phyloP scores from a whole-genome alignment of 2,797 vertebrate genomes.

The Catamblyrhynchus diadema region DNA sequence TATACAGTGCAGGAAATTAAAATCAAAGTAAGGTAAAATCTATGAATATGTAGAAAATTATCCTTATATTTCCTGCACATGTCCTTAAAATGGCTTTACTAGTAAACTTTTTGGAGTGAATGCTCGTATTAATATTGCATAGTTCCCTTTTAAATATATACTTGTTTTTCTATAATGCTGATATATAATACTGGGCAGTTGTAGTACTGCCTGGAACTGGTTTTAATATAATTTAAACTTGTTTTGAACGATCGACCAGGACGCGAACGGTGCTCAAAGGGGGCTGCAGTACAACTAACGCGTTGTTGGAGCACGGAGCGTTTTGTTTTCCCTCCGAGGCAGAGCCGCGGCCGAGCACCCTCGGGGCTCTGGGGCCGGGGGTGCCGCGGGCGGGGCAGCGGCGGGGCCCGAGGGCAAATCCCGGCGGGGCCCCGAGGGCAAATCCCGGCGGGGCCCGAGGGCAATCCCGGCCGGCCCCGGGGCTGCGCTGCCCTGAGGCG shows the following conservation, averaged over 20 bases:
- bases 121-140: not conserved
- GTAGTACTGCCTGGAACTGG: not conserved
- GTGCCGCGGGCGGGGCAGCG: not conserved
- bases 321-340: accelerated
- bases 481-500: not conserved
- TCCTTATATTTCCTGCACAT: not conserved
- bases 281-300: accelerated
- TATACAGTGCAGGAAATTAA: not conserved
- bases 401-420: too few species aligned
- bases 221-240: not conserved
- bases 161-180: not conserved
- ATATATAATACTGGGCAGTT: too few species aligned
- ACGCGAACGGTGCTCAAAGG: accelerated
- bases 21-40: not conserved
- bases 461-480: not conserved
- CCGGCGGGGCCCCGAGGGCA: too few species aligned
- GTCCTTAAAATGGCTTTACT: not conserved
- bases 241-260: accelerated
- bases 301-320: accelerated
- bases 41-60: not conserved
- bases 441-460: too few species aligned
- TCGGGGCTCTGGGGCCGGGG: accelerated
- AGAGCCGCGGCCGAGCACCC: too few species aligned
- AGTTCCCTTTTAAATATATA: not conserved
- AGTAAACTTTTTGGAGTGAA: not conserved